These are phyloP conservation scores for Gryllus bimaculatus DNA, from an alignment of 1,140 invertebrate genomes.

Conservation along the genomic window DNA sequence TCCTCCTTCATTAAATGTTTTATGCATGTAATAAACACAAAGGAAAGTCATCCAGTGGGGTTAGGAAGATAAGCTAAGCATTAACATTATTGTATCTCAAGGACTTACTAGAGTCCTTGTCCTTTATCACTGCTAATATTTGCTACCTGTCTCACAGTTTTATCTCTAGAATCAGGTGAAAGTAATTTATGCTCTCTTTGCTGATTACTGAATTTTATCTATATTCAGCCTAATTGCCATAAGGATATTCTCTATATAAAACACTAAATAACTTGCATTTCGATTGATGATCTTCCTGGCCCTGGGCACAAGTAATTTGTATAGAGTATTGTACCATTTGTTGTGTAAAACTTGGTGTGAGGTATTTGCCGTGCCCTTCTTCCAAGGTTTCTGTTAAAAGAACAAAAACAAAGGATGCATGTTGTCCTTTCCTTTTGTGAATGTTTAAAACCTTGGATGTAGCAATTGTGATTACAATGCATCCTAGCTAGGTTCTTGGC, in stretches of 20 bases:
- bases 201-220: background rate
- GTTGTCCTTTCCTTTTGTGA: conserved; percentile 1
- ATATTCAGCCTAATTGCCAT: background rate
- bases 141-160: background rate
- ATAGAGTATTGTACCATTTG: conserved; percentile 8
- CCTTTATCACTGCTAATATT: background rate
- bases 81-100: background rate
- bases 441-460: background rate
- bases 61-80: conserved; percentile 12
- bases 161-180: background rate
- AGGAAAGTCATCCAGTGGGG: conserved; percentile 12
- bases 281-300: conserved; percentile 15
- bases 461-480: background rate
- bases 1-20: conserved; percentile 4
- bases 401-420: background rate
- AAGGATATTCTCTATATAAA: conserved; percentile 2
- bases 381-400: conserved; percentile 1
- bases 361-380: background rate
- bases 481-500: conserved; percentile 3
- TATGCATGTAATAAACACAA: conserved; percentile 1
- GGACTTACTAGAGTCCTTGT: background rate
- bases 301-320: conserved; percentile 15
- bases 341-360: conserved; percentile 4
- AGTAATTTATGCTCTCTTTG: conserved; percentile 1
- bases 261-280: background rate